A percentile compares a stretch with the other conserved stretches of the same genome.
Evolutionary conservation across 2,888 invertebrate genomes (phyloP).

Genomic region (Nymphalis c-album): DNA sequence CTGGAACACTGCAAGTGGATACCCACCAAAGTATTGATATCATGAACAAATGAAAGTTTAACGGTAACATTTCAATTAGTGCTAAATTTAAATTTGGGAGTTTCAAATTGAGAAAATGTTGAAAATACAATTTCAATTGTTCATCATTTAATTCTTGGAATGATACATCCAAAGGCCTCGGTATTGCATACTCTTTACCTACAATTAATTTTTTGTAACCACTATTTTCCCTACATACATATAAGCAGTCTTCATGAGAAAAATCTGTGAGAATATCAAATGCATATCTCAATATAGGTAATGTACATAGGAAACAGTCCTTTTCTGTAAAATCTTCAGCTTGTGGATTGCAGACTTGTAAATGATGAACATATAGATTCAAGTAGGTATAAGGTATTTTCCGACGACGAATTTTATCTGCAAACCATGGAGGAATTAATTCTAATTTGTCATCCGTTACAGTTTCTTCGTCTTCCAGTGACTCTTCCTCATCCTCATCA

Average conservation of each 20-base stretch:
- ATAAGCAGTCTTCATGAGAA: constrained; percentile 56
- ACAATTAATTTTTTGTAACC: constrained; percentile 58
- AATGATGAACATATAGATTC: constrained; percentile 84
- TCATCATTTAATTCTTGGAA: constrained; percentile 54
- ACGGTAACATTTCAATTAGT: constrained; percentile 72
- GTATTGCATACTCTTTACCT: constrained; percentile 50
- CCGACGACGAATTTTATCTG: constrained; percentile 82
- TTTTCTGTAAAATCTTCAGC: constrained; percentile 85
- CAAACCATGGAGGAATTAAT: constrained; percentile 80
- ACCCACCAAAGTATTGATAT: constrained; percentile 83
- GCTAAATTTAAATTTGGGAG: constrained; percentile 60
- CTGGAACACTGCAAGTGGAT: constrained; percentile 61
- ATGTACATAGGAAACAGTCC: constrained; percentile 81
- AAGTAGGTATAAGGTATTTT: constrained; percentile 85
- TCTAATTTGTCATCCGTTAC: constrained; percentile 32
- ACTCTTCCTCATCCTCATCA: constrained; percentile 32
- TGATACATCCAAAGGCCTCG: constrained; percentile 50
- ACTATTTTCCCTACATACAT: constrained; percentile 64
- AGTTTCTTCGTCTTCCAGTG: constrained; percentile 32
- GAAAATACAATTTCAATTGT: constrained; percentile 64
- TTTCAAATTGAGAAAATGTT: constrained; percentile 70
- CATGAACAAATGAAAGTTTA: constrained; percentile 82
- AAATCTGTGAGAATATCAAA: constrained; percentile 76
- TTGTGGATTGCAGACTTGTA: constrained; percentile 85
- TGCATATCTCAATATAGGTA: constrained; percentile 83